Evolutionary conservation across 2,113 vertebrate genomes (phyloP), one percentile per base, ranked within the genome.

Genomic region (Megaceryle maxima): DNA sequence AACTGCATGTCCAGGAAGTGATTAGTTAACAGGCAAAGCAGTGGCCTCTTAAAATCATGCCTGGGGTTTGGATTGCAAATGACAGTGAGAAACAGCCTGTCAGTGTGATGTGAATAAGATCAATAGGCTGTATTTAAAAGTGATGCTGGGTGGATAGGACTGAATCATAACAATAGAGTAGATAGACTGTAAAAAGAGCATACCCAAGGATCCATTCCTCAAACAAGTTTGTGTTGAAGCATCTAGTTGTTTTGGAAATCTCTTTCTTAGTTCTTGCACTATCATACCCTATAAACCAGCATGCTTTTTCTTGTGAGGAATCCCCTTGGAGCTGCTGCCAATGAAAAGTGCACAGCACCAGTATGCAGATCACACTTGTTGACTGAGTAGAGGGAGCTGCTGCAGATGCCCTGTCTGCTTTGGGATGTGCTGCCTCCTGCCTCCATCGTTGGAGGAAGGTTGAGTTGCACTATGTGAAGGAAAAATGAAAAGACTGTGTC

Each of bases 221-320:
- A 26, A 81, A 39, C 44, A 37, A 60, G 51, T 25, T 4, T 41
- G 29, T 66, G 8, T 44, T 41, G 31, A 89, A 94, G 25, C 33
- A 41, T 66, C 44, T 74, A 22, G 10, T 55, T 88, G 22, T 15
- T 67, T 83, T 88, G 39, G 33, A 68, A 93, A 50, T 68, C 11
- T 46, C 41, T 46, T 9, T 41, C 39, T 33, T 68, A 37, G 68
- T 91, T 78, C 44, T 63, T 66, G 31, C 41, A 25, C 24, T 69
- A 9, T 25, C 15, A 4, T n/a, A 18, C 0, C 0, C 76, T 79
- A 29, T 26, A 35, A 56, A 69, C 48, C 3, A 2, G 7, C 2
- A 0, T 33, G 24, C 19, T 24, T 89, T 88, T 88, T 70, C 41
- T 41, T 50, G 19, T 35, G 51, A 83, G 10, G 16, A 35, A 41